Evolutionary conservation across 37 sponge, comb jelly and placozoan genomes (phyloP).

Genomic region (Aplysina aerophoba): DNA sequence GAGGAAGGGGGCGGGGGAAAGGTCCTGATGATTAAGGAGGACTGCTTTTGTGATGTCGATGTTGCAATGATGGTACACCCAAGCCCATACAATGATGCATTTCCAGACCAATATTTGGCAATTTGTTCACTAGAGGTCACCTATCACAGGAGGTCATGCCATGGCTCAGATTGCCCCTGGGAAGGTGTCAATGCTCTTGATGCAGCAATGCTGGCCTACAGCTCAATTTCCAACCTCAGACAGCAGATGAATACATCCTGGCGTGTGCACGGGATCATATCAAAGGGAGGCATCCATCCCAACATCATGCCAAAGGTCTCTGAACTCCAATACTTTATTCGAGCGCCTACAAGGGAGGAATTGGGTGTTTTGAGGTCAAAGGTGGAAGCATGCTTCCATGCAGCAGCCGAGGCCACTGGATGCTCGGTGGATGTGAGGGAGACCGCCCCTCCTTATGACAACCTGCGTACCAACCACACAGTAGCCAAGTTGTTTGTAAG

Average conservation of each 20-base stretch:
- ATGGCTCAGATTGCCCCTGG: constrained; percentile 54
- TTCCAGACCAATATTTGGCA: constrained; percentile 48
- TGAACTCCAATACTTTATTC: constrained; percentile 45
- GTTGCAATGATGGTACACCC: constrained; percentile 95
- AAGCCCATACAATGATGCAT: not conserved
- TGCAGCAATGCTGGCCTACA: constrained; percentile 91
- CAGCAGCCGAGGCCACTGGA: constrained; percentile 78
- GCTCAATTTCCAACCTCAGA: constrained; percentile 71
- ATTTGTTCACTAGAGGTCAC: constrained; percentile 31
- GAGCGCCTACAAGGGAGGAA: constrained; percentile 64
- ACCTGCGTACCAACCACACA: constrained; percentile 52
- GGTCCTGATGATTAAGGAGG: constrained; percentile 64
- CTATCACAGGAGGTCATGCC: constrained; percentile 19
- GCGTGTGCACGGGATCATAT: constrained; percentile 85
- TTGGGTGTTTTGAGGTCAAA: constrained; percentile 54
- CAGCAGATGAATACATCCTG: constrained; percentile 91
- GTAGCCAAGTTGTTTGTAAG: constrained; percentile 53
- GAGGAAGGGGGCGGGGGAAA: constrained; percentile 92
- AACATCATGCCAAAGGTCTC: constrained; percentile 69
- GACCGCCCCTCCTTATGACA: constrained; percentile 33
- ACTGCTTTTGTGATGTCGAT: constrained; percentile 79
- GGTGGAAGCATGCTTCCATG: constrained; percentile 62
- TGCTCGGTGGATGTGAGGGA: constrained; percentile 58
- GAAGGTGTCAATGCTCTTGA: constrained; percentile 92
- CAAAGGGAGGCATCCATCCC: constrained; percentile 77